Conservation (phyloP, 2,113 vertebrate genomes). For the Raja brachyura region DNA sequence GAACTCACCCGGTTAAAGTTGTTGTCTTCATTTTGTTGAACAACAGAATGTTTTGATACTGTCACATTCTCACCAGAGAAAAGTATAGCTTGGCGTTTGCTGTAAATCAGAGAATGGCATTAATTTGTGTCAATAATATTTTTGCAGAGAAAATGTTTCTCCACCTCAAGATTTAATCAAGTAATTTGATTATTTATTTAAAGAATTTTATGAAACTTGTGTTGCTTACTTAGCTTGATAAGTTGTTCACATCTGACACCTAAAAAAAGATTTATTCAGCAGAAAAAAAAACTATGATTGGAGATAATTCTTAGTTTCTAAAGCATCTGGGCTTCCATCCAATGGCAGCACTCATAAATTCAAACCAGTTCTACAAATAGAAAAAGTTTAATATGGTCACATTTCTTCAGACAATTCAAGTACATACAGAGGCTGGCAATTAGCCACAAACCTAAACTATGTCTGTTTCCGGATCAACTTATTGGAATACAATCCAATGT, state of each 20-base stretch:
- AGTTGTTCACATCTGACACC: not conserved
- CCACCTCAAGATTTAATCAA: not conserved
- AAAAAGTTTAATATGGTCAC: not conserved
- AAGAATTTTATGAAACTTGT: not conserved
- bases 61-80: not conserved
- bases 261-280: not conserved
- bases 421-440: not conserved
- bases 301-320: not conserved
- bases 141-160: not conserved
- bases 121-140: not conserved
- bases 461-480: not conserved
- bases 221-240: not conserved
- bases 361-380: not conserved
- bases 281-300: not conserved
- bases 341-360: not conserved
- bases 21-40: not conserved
- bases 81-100: not conserved
- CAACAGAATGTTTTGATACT: not conserved
- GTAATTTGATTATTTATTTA: not conserved
- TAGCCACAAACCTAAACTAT: not conserved
- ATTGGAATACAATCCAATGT: not conserved
- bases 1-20: not conserved
- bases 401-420: not conserved
- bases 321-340: not conserved
- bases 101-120: not conserved